Conservation (phyloP, 1,140 invertebrate species). For the Agrypnia vestita region DNA sequence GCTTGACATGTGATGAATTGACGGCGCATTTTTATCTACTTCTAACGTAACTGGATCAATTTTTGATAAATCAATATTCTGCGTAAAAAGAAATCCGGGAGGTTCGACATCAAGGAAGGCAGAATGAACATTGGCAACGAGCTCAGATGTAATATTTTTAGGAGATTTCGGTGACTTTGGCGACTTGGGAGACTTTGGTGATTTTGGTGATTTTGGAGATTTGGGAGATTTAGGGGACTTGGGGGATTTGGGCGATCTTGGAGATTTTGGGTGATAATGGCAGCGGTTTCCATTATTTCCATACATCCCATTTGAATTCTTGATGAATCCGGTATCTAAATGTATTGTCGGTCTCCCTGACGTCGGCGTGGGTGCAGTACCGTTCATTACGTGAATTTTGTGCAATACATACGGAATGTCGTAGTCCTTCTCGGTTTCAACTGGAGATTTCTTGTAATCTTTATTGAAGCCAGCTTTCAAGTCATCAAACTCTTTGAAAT, state of each 20-base stretch:
- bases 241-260: slow-evolving; percentile 74
- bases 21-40: slow-evolving; percentile 76
- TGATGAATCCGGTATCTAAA: slow-evolving; percentile 65
- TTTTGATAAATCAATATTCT: slow-evolving; percentile 82
- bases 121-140: slow-evolving; percentile 62
- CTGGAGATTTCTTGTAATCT: slow-evolving; percentile 64
- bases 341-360: slow-evolving; percentile 67
- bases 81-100: slow-evolving; percentile 78
- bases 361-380: slow-evolving; percentile 78
- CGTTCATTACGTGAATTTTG: slow-evolving; percentile 88
- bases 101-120: slow-evolving; percentile 71
- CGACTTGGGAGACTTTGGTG: slow-evolving; percentile 75
- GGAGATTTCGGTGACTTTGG: slow-evolving; percentile 71
- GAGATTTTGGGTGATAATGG: slow-evolving; percentile 74
- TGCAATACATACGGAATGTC: slow-evolving; percentile 89
- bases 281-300: slow-evolving; percentile 67
- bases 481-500: slow-evolving; percentile 75
- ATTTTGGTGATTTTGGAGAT: slow-evolving; percentile 73
- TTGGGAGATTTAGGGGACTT: slow-evolving; percentile 76
- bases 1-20: slow-evolving; percentile 76
- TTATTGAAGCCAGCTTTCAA: slow-evolving; percentile 70
- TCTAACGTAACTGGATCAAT: slow-evolving; percentile 80
- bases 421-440: slow-evolving; percentile 70
- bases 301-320: slow-evolving; percentile 70
- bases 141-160: slow-evolving; percentile 67